Conservation (phyloP, 2,113 vertebrate genomes). For the Charina bottae region DNA sequence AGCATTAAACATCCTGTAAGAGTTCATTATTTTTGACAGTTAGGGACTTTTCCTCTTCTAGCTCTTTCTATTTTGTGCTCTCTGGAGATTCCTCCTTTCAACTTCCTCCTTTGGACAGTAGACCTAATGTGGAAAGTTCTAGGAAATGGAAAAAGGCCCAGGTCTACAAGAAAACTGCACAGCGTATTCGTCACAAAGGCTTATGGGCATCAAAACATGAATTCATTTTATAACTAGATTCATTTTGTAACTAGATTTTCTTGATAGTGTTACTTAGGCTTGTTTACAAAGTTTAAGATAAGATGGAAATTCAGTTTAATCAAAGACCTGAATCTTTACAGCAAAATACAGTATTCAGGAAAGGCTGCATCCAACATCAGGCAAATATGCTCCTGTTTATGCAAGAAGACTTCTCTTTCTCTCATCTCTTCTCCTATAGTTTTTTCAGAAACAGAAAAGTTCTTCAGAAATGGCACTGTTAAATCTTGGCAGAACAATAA, state of each 20-base stretch:
- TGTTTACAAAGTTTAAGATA: slow-evolving; percentile 40
- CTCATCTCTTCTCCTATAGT: background rate
- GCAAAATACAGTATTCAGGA: background rate
- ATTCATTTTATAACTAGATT: slow-evolving; percentile 3
- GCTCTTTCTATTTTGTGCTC: background rate
- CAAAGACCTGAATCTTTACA: no score
- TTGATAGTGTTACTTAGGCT: background rate
- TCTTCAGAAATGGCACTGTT: background rate
- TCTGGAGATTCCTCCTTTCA: background rate
- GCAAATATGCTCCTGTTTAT: background rate
- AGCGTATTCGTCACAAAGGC: background rate
- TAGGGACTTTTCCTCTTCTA: background rate
- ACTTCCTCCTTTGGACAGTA: background rate
- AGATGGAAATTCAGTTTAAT: slow-evolving; percentile 16
- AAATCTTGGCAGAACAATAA: background rate
- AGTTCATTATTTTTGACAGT: background rate
- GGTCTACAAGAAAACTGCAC: background rate
- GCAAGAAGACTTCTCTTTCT: background rate
- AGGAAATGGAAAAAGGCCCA: background rate
- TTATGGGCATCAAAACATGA: rapidly evolving
- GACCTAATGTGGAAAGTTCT: background rate
- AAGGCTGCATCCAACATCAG: background rate
- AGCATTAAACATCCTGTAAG: background rate
- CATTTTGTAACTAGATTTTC: slow-evolving; percentile 24
- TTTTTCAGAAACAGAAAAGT: background rate